phyloP scores from a whole-genome alignment of 2,888 invertebrate genomes.

The Tetheella fluctuosa region DNA sequence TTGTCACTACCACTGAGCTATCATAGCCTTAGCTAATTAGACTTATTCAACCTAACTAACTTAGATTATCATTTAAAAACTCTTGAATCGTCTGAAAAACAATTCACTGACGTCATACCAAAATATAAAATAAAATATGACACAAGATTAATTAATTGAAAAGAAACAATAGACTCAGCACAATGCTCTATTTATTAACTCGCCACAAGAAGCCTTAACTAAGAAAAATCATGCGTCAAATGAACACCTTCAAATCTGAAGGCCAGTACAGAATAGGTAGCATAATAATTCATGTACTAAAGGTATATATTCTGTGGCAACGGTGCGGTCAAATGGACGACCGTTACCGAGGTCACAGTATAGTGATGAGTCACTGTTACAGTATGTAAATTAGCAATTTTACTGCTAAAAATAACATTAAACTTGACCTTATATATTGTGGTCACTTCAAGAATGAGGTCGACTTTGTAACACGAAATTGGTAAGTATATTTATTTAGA shows the following conservation, averaged over 20 bases:
- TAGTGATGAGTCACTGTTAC: not conserved
- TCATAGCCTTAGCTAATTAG: no score
- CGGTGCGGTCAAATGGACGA: not conserved
- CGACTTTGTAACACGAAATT: not conserved
- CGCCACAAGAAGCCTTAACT: not conserved
- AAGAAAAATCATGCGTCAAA: slow-evolving; percentile 5
- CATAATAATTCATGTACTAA: not conserved
- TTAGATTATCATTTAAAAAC: no score
- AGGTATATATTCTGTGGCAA: not conserved
- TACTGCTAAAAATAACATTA: no score
- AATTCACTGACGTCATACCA: no score
- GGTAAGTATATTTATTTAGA: no score
- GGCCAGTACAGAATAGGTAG: slow-evolving; percentile 1
- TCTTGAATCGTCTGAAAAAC: no score
- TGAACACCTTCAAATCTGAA: not conserved
- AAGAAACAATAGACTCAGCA: not conserved
- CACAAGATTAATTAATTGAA: not conserved
- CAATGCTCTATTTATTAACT: slow-evolving; percentile 1
- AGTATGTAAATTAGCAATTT: not conserved
- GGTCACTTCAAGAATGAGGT: not conserved
- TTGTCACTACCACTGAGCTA: no score
- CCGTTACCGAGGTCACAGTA: not conserved
- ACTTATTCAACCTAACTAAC: no score
- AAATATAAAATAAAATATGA: not conserved
- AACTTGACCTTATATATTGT: not conserved